These are phyloP conservation scores for Oscheius onirici DNA, from an alignment of 2,888 invertebrate genomes.

Conservation along the genomic window DNA sequence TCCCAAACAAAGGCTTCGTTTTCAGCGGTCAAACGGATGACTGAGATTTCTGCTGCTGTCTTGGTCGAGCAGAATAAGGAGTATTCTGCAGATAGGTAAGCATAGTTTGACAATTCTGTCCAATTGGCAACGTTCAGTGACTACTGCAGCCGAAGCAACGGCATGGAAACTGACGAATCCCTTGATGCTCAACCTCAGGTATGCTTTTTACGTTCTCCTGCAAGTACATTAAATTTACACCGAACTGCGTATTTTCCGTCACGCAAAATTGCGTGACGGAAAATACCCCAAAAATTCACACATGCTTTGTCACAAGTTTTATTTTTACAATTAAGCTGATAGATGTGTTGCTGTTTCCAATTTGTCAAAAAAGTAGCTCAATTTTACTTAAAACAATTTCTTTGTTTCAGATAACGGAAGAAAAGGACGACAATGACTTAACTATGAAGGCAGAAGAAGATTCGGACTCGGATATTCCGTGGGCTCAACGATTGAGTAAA, in stretches of 20 bases:
- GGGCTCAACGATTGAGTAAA: constrained; percentile 36
- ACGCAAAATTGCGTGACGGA: too few relatives aligned
- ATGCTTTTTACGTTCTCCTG: too few relatives aligned
- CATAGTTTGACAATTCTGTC: neutral
- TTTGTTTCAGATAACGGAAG: constrained; percentile 20
- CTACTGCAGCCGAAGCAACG: constrained; percentile 30
- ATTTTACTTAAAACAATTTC: too few relatives aligned
- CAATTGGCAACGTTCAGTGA: constrained; percentile 26
- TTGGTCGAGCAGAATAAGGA: constrained; percentile 34
- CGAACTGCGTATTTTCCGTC: too few relatives aligned
- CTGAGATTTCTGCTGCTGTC: constrained; percentile 34
- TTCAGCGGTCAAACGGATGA: constrained; percentile 33
- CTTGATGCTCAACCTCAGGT: constrained; percentile 8
- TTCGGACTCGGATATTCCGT: constrained; percentile 40
- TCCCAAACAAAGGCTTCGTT: neutral
- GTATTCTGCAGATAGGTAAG: constrained; percentile 25
- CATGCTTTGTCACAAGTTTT: too few relatives aligned
- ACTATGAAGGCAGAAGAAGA: constrained; percentile 32
- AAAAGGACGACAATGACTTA: constrained; percentile 25
- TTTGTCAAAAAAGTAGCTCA: too few relatives aligned
- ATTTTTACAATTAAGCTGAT: too few relatives aligned
- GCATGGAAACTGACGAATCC: constrained; percentile 19
- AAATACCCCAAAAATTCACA: too few relatives aligned
- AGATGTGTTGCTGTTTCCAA: too few relatives aligned
- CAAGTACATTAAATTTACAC: too few relatives aligned